A percentile compares a stretch with the other conserved stretches of the same genome.
Evolutionary conservation across 2,797 vertebrate species (phyloP).

Genomic region (Prunella strophiata): DNA sequence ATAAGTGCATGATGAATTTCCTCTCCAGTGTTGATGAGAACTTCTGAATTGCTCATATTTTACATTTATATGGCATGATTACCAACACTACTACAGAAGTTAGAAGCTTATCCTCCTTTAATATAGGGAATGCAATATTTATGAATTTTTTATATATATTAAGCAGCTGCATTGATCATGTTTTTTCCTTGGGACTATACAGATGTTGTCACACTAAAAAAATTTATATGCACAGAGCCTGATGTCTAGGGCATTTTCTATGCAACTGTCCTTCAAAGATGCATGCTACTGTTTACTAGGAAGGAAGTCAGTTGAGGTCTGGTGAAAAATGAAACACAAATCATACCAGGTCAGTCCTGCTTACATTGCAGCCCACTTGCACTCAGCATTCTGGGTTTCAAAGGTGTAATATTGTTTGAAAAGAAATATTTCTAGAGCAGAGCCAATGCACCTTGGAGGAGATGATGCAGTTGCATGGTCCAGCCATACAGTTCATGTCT

Average conservation of each 20-base stretch:
- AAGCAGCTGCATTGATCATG: not conserved
- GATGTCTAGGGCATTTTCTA: not conserved
- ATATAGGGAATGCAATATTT: not conserved
- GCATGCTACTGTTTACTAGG: not conserved
- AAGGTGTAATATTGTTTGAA: not conserved
- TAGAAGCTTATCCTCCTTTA: not conserved
- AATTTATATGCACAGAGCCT: not conserved
- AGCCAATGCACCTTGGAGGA: not conserved
- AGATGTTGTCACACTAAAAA: not conserved
- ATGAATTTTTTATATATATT: not conserved
- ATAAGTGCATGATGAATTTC: not conserved
- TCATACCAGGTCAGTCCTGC: not conserved
- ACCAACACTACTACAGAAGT: not conserved
- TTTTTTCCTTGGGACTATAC: not conserved
- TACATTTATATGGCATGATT: not conserved
- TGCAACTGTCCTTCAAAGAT: not conserved
- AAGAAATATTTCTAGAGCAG: not conserved
- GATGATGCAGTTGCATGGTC: not conserved
- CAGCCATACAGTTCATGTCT: not conserved
- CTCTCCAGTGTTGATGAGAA: not conserved
- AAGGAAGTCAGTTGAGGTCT: not conserved
- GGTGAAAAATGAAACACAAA: not conserved
- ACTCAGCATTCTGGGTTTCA: not conserved
- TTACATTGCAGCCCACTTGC: rapidly evolving
- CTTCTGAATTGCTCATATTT: not conserved